Conservation (phyloP, 2,888 invertebrate species). For the Loripinus fragilis region DNA sequence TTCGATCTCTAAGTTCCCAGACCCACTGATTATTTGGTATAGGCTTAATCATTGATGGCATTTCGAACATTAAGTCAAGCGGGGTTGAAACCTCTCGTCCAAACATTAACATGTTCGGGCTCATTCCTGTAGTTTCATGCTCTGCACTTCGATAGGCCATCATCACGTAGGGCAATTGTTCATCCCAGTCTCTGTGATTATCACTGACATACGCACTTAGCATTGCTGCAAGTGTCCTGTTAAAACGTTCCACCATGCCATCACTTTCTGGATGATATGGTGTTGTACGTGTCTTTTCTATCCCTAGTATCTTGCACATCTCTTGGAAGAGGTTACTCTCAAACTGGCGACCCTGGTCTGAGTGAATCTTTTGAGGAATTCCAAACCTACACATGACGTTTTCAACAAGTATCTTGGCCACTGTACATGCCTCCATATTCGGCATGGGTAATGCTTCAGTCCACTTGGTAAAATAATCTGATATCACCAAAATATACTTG, state of each 20-base stretch:
- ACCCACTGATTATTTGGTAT: constrained; percentile 43
- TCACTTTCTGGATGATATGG: constrained; percentile 19
- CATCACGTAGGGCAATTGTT: constrained; percentile 40
- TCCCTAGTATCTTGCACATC: not conserved
- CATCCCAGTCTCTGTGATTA: constrained; percentile 45
- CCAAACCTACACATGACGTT: not conserved
- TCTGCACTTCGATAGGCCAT: constrained; percentile 51
- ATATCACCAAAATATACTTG: not conserved
- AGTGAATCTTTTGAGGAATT: constrained; percentile 3
- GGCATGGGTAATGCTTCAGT: constrained; percentile 10
- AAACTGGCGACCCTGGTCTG: constrained; percentile 16
- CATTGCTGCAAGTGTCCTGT: constrained; percentile 44
- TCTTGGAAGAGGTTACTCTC: constrained; percentile 1
- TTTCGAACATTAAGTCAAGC: constrained; percentile 50
- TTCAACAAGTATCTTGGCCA: not conserved
- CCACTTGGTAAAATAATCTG: constrained; percentile 18
- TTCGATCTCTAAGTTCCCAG: constrained; percentile 45
- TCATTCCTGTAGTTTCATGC: constrained; percentile 51
- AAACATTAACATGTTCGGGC: constrained; percentile 53
- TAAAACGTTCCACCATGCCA: constrained; percentile 32
- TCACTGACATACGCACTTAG: constrained; percentile 42
- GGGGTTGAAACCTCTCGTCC: constrained; percentile 49
- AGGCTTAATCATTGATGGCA: constrained; percentile 27
- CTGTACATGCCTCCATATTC: constrained; percentile 9
- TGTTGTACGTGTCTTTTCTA: constrained; percentile 18